Evolutionary conservation across 2,797 vertebrate genomes (phyloP), one percentile per base, ranked within the genome.

Genomic region (Pangasius macronema): DNA sequence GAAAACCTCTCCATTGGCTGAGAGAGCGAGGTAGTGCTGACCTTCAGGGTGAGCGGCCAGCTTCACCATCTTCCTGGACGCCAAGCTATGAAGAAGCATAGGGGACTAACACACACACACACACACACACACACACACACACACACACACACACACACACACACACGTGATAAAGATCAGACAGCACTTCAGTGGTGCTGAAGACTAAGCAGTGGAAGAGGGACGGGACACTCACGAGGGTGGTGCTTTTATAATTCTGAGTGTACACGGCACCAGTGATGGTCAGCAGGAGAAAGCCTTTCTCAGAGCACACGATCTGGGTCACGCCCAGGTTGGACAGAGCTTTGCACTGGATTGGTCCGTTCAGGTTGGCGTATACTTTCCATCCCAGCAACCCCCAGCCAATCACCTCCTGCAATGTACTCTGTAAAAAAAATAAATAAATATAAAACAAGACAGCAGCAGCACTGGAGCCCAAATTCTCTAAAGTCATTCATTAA

Each of bases 361-460:
- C 98, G 7, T 96, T 99, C 85, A 99, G 96, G 2, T 99, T 99
- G 88, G 98, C 97, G 3, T 99, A 97, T 3, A 97, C 97, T 91
- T 99, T 99, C 99, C 98, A 99, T 88, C 98, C 98, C 89, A 99
- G 94, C 88, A 99, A 95, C n/a, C 99, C 99, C 98, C 99, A 99
- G 67, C 97, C 97, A 57, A 99, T 98, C 89, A 98, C 98, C 88
- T 99, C 98, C 93, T 99, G 99, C 89, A 99, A 90, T 6, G 97
- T 97, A 14, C 98, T 98, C 99, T 99, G 20, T 10, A 24, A 65
- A 30, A 63, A 33, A 51, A 51, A 11, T 51, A 49, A 42, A 3
- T 0, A 20, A 27, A 18, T 13, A 30, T 36, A 8, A 46, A 22
- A 4, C 14, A 11, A 76, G 49, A 77, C 5, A 84, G 46, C 20